phyloP scores from a whole-genome alignment of 2,113 vertebrate species.

The Nesoenas mayeri region DNA sequence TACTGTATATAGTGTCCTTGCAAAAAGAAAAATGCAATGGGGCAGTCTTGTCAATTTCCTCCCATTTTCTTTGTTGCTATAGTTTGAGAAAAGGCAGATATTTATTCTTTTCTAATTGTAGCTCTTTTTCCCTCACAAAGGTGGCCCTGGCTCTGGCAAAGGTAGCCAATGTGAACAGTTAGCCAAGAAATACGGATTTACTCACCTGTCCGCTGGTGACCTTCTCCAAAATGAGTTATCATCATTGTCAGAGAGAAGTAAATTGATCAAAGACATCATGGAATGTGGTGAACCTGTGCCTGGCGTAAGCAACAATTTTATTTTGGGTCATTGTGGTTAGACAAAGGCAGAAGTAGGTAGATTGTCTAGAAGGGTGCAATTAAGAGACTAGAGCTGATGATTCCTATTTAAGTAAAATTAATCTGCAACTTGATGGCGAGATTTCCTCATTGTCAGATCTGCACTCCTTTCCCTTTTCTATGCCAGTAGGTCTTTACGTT shows the following conservation, averaged over 20 bases:
- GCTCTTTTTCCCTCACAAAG: constrained; percentile 62
- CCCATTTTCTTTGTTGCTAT: neutral
- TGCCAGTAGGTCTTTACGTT: neutral
- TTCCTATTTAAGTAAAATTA: neutral
- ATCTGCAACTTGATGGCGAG: neutral
- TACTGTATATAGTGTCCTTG: neutral
- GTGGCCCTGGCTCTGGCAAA: constrained; percentile 93
- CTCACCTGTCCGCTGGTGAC: constrained; percentile 75
- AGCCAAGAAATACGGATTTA: constrained; percentile 84
- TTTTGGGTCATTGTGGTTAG: neutral
- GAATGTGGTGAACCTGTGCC: constrained; percentile 84
- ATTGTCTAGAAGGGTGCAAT: neutral
- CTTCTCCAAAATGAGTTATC: constrained; percentile 83
- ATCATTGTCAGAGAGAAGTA: constrained; percentile 82
- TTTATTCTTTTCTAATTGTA: constrained; percentile 12
- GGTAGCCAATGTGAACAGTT: constrained; percentile 85
- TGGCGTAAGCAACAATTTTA: constrained; percentile 73
- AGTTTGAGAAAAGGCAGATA: neutral
- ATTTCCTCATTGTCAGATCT: neutral
- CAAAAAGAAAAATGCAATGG: neutral
- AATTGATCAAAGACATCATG: constrained; percentile 79
- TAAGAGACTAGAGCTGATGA: neutral
- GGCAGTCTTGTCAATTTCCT: neutral
- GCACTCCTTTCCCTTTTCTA: neutral
- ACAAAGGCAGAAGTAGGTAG: neutral